Percentiles rank a stretch among this genome's conserved stretches.
phyloP scores from a whole-genome alignment of 2,113 vertebrate genomes.

The mouse (Mus musculus) region GRCm39 chr15:23658001-23658500 shows the following conservation, averaged over 20 bases:
- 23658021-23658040: conserved; percentile 76
- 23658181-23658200: conserved; percentile 37
- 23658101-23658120: conserved; percentile 72
- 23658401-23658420: background rate
- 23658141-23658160: conserved; percentile 58
- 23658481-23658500: background rate
- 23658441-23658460: background rate
- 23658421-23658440: background rate
- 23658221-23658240: background rate
- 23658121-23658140: conserved; percentile 63
- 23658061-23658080: conserved; percentile 71
- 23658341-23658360: background rate
- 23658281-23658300: conserved; percentile 4
- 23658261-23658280: background rate
- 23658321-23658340: background rate
- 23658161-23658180: conserved; percentile 49
- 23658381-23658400: conserved; percentile 40
- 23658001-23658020: conserved; percentile 79
- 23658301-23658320: background rate
- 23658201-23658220: background rate
- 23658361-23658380: conserved; percentile 44
- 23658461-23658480: background rate
- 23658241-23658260: conserved; percentile 40
- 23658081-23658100: conserved; percentile 74
- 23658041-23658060: conserved; percentile 78